Evolutionary conservation across 2,113 vertebrate species (phyloP).

Genomic region (Thomomys bottae): DNA sequence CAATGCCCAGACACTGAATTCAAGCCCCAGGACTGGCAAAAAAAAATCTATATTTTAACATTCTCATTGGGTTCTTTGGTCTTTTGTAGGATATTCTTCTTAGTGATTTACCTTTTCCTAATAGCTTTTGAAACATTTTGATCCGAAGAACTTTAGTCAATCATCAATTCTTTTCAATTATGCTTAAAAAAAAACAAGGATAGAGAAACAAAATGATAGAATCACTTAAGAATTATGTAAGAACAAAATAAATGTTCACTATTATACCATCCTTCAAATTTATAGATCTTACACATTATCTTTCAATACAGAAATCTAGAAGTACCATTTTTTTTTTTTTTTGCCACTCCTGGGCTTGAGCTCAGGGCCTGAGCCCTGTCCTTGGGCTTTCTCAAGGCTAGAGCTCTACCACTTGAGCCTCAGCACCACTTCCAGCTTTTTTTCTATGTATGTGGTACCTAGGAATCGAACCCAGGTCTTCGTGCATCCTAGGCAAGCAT

Average conservation of each 20-base stretch:
- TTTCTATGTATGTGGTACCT: too few relatives aligned
- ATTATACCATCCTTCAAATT: neutral
- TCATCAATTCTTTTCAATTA: slow-evolving; percentile 22
- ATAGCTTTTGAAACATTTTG: slow-evolving; percentile 37
- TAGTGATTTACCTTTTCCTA: slow-evolving; percentile 26
- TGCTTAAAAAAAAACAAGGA: neutral
- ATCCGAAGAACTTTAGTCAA: slow-evolving; percentile 26
- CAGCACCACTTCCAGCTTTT: too few relatives aligned
- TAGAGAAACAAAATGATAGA: slow-evolving; percentile 25
- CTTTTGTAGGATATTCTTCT: neutral
- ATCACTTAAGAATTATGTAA: neutral
- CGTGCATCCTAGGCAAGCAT: too few relatives aligned
- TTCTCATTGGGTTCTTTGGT: neutral
- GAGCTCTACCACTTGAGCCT: too few relatives aligned
- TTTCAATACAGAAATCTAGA: slow-evolving; percentile 1
- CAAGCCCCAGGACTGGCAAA: too few relatives aligned
- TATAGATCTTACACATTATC: neutral
- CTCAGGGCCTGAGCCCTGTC: too few relatives aligned
- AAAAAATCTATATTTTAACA: neutral
- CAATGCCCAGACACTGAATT: too few relatives aligned
- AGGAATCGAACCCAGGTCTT: too few relatives aligned
- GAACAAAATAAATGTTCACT: neutral
- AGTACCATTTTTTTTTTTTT: neutral
- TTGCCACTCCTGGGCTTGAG: too few relatives aligned
- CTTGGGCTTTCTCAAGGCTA: too few relatives aligned